These are phyloP conservation scores for Piliocolobus tephrosceles DNA, from an alignment of 2,113 vertebrate genomes.

Conservation along the genomic window DNA sequence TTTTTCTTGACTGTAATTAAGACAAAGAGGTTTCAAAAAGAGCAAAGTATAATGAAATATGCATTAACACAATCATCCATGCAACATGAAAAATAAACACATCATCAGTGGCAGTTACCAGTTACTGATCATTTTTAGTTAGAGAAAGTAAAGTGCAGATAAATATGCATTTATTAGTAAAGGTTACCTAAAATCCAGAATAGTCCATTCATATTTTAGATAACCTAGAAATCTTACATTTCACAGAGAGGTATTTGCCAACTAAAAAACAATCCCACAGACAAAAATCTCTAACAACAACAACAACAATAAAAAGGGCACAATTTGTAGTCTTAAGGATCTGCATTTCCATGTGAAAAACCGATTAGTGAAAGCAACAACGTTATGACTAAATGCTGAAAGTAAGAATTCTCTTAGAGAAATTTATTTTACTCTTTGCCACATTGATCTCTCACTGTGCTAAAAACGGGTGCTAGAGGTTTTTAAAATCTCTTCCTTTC, in stretches of 20 bases:
- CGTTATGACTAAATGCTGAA: background rate
- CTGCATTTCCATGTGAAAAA: background rate
- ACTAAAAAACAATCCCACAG: background rate
- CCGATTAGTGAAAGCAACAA: background rate
- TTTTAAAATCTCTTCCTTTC: background rate
- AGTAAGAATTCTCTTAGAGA: background rate
- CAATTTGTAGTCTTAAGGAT: background rate
- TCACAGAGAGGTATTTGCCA: background rate
- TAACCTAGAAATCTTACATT: constrained; percentile 23
- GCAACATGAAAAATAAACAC: constrained; percentile 31
- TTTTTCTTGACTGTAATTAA: constrained; percentile 94
- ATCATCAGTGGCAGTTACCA: constrained; percentile 14
- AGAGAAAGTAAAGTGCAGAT: constrained; percentile 21
- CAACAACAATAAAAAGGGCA: constrained; percentile 4
- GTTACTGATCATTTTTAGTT: constrained; percentile 6
- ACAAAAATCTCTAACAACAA: background rate
- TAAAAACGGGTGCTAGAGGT: constrained; percentile 1
- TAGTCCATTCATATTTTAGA: constrained; percentile 17
- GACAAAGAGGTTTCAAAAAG: constrained; percentile 84
- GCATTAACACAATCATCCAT: constrained; percentile 65
- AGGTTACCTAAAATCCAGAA: background rate
- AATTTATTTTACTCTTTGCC: background rate
- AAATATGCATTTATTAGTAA: constrained; percentile 46
- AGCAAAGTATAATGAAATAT: constrained; percentile 76
- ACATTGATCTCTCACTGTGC: background rate